A percentile compares a stretch with the other conserved stretches of the same genome.
These are phyloP conservation scores for Tetrax tetrax DNA, from an alignment of 2,113 vertebrate genomes.

Conservation along the genomic window DNA sequence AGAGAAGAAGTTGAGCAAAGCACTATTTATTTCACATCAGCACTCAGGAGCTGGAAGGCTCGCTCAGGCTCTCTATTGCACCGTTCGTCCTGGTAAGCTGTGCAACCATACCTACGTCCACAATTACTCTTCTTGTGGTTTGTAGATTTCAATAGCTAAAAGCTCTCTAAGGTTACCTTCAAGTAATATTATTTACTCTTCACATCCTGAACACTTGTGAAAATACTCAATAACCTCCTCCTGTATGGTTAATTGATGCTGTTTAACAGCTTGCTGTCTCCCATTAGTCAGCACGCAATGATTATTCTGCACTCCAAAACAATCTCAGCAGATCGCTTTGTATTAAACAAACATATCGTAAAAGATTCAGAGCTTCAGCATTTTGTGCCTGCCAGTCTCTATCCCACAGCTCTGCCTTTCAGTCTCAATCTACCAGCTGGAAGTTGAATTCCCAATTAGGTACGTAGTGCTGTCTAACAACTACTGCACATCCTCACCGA, in stretches of 20 bases:
- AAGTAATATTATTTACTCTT: neutral
- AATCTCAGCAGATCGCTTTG: conserved; percentile 56
- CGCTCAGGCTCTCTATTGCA: neutral
- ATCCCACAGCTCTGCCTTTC: conserved; percentile 55
- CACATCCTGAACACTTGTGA: neutral
- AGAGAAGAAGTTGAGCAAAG: neutral
- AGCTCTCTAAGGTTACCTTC: neutral
- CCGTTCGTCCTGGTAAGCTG: neutral
- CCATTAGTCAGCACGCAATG: conserved; percentile 45
- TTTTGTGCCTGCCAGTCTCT: neutral
- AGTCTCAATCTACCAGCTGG: conserved; percentile 50
- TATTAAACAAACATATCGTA: conserved; percentile 53
- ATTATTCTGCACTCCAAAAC: conserved; percentile 27
- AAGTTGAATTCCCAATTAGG: conserved; percentile 46
- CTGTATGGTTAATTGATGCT: conserved; percentile 40
- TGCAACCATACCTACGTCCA: neutral
- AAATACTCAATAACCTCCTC: conserved; percentile 28
- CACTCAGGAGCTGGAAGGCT: neutral
- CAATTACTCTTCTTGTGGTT: neutral
- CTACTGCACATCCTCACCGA: neutral
- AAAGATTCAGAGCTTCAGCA: conserved; percentile 41
- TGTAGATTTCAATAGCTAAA: neutral
- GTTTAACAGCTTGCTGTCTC: conserved; percentile 53
- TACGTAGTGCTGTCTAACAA: neutral
- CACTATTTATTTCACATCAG: neutral